Evolutionary conservation across 2,113 vertebrate genomes (phyloP).

Genomic region (Psittacula cyanocephala): DNA sequence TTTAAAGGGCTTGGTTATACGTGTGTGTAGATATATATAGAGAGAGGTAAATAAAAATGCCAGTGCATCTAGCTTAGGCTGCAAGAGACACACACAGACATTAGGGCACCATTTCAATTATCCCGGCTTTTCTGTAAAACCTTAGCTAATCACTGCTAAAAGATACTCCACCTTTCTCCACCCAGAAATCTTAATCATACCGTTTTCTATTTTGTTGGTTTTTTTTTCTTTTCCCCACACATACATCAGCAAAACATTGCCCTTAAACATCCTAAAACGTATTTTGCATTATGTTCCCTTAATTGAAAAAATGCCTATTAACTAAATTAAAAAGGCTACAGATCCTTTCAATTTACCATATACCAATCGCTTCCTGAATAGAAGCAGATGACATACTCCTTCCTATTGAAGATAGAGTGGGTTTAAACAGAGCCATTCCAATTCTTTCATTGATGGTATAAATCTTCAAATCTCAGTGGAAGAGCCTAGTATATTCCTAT

Average conservation of each 20-base stretch:
- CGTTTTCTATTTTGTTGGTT: background rate
- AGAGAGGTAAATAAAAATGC: background rate
- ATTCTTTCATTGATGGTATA: background rate
- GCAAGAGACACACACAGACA: background rate
- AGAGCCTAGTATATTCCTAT: conserved; percentile 16
- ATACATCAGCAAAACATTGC: background rate
- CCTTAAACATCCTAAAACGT: background rate
- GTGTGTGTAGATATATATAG: background rate
- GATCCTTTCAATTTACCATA: background rate
- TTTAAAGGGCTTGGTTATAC: background rate
- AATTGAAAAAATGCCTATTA: conserved; percentile 1
- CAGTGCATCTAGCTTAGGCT: background rate
- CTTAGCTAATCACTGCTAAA: background rate
- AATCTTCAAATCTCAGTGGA: conserved; percentile 39
- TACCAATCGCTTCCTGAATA: background rate
- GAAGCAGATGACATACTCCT: background rate
- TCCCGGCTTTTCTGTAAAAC: background rate
- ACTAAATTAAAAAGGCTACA: background rate
- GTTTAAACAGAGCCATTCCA: background rate
- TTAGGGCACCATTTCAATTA: background rate
- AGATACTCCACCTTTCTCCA: background rate
- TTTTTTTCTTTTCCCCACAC: background rate
- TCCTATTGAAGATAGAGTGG: background rate
- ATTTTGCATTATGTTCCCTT: background rate
- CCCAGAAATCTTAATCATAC: background rate